These are phyloP conservation scores for Spatula clypeata DNA, from an alignment of 2,797 vertebrate species.

Conservation along the genomic window DNA sequence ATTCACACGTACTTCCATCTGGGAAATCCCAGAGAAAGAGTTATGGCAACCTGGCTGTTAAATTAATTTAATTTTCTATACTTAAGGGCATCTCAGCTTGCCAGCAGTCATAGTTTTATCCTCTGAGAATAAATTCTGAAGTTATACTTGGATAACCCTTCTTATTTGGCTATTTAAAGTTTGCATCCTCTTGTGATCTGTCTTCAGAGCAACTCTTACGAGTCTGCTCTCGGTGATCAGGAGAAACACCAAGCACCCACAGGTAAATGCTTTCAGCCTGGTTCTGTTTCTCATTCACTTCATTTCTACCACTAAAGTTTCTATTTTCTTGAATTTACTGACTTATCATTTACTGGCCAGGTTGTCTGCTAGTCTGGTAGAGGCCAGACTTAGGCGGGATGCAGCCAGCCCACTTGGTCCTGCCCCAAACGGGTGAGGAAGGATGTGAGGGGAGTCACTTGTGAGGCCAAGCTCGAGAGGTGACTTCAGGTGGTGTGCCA, in stretches of 20 bases:
- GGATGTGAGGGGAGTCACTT: neutral
- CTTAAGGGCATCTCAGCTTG: neutral
- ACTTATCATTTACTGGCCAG: neutral
- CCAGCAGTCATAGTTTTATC: neutral
- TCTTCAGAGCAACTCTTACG: neutral
- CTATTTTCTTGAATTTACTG: neutral
- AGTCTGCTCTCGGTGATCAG: neutral
- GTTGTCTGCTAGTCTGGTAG: neutral
- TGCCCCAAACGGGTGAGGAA: neutral
- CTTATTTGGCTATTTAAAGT: constrained; percentile 17
- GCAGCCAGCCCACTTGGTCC: neutral
- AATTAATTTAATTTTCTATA: constrained; percentile 2
- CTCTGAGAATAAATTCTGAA: constrained; percentile 20
- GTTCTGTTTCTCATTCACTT: neutral
- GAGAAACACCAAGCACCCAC: neutral
- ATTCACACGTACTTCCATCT: neutral
- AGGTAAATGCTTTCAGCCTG: neutral
- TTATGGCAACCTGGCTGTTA: constrained; percentile 1
- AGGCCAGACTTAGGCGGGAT: neutral
- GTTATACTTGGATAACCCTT: neutral
- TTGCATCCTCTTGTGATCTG: neutral
- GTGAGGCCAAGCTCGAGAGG: neutral
- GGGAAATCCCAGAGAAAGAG: neutral
- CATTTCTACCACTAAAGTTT: neutral
- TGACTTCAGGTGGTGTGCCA: neutral